Base-by-base conservation (phyloP, 2,888 invertebrate species). In the Chrysotoxum bicinctum region DNA sequence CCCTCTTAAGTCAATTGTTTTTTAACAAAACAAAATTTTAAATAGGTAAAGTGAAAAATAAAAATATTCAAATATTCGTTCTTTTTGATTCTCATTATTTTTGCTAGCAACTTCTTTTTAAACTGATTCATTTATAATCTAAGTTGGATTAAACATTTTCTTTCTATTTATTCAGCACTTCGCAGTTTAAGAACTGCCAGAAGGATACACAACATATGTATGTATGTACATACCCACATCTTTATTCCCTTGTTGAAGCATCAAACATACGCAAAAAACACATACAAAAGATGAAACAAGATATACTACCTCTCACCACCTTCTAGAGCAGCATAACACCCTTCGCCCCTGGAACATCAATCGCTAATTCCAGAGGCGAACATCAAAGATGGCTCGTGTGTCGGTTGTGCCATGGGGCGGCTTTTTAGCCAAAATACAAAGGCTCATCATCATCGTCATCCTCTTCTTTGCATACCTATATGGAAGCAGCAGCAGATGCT, bases 371-470 rank as follows among this genome's bases (percentile, higher is more conserved):
- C 45, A 68, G 74, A 77, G 60, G 58, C 64, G 43, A 32, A 58
- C 77, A 73, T 77, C 82, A 82, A 82, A 77, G 77, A 66, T 77
- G 72, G 64, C 72, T 82, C 73, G 68, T 73, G 82, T 73, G 60
- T 68, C 78, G 56, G 40, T 48, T 72, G 54, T 74, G 35, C 48
- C 50, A 23, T 56, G 23, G 68, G 62, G 80, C 64, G 70, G 81
- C 76, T 32, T 66, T 77, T 81, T 26, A 52, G 52, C 52, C 66
- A 60, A 77, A 77, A 72, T 7, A 77, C 77, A 82, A 82, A 82
- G 77, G 35, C 58, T 23, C 66, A 73, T 66, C 73, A 50, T 66
- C 54, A 10, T 72, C 43, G 40, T 60, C 72, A 3, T 40, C 74
- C 52, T 21, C 52, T 62, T 60, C n/a, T n/a, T n/a, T n/a, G n/a